Evolutionary conservation across 64 coral and sea anemone genomes (phyloP), one percentile per base, ranked within the genome.

Genomic region (Acropora yongei): DNA sequence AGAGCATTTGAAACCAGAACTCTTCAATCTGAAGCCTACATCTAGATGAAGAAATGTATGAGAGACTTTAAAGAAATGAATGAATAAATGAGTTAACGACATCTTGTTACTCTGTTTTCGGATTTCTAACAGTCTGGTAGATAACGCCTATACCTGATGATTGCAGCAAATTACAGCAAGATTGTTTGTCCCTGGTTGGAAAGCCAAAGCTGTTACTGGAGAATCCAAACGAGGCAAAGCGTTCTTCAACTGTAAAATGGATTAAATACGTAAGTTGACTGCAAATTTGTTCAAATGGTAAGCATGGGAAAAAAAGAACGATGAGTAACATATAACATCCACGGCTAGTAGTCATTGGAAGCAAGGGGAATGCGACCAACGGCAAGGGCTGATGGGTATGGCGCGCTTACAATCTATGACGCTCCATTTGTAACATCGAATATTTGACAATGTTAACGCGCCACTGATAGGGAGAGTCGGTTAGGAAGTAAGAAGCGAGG

Each of bases 141-240:
- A 30, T 30, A 30, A 30, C 30, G 30, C 30, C 30, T 30, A 30
- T 91, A 96, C 97, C 91, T 98, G 88, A 46, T 92, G 93, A 63
- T 91, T 90, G 14, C 83, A 81, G 41, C 76, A 88, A 17, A 94
- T 90, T 1, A 96, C 73, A 50, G 91, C 91, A 17, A 99, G 47
- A 53, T 49, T 44, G 39, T 91, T 93, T 83, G 91, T 92, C 41
- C 76, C 67, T 9, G 97, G 97, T 68, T 99, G 97, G 72, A 99
- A 99, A 0, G 97, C 94, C 94, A 99, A 94, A 4, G 97, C 94
- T 76, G 97, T 96, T 41, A 96, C 66, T n/a, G 86, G 88, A 48
- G 87, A 93, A 3, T 84, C 87, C 79, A 98, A 93, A 44, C 79
- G 85, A 5, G 96, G 93, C 18, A 98, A 61, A 44, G 87, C 93